These are phyloP conservation scores for Abscondita cerata DNA, from an alignment of 2,888 invertebrate genomes.

Conservation along the genomic window DNA sequence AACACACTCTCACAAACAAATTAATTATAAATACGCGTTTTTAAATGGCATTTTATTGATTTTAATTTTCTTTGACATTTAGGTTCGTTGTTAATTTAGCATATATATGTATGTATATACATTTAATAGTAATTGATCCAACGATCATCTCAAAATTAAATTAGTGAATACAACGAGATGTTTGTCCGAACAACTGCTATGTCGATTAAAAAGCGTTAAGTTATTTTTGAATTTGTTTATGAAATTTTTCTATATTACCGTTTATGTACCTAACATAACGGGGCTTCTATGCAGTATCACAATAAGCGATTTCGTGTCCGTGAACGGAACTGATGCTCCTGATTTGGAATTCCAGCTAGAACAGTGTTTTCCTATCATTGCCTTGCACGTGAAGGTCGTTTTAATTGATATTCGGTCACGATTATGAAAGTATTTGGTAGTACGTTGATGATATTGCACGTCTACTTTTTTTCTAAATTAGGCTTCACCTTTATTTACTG, in stretches of 20 bases:
- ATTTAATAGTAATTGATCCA: too few relatives aligned
- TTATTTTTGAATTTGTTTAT: too few relatives aligned
- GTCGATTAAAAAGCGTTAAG: too few relatives aligned
- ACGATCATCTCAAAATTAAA: neutral
- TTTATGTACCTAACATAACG: neutral
- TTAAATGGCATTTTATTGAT: too few relatives aligned
- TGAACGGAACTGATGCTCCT: slow-evolving; percentile 10
- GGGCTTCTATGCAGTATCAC: neutral
- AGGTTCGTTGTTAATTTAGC: neutral
- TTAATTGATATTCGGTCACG: slow-evolving; percentile 12
- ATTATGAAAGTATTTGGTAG: slow-evolving; percentile 10
- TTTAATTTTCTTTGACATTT: slow-evolving; percentile 2
- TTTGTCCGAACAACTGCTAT: too few relatives aligned
- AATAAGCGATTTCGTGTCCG: slow-evolving; percentile 1
- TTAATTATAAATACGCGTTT: too few relatives aligned
- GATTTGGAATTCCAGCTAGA: slow-evolving; percentile 20
- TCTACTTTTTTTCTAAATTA: slow-evolving; percentile 8
- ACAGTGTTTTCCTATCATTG: slow-evolving; percentile 11
- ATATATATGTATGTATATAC: neutral
- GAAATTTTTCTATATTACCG: too few relatives aligned
- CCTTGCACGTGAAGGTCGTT: slow-evolving; percentile 14
- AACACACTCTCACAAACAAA: too few relatives aligned
- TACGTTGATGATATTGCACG: neutral
- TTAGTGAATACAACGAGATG: too few relatives aligned
- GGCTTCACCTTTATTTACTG: slow-evolving; percentile 18